Evolutionary conservation across 2,113 vertebrate genomes (phyloP).

Genomic region (Ictidomys tridecemlineatus): DNA sequence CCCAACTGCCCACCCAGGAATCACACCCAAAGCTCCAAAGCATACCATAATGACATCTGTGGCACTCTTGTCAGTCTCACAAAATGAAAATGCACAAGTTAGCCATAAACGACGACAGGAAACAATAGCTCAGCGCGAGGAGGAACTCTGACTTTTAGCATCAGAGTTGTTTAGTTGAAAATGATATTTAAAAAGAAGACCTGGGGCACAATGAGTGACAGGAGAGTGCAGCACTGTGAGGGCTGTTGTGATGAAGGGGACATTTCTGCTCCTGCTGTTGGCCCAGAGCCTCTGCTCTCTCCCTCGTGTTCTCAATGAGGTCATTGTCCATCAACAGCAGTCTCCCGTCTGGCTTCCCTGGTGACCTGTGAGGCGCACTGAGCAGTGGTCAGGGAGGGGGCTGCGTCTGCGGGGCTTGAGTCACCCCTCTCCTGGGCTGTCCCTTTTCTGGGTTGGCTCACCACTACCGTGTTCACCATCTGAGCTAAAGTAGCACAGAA

Average conservation of each 20-base stretch:
- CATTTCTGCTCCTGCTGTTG: rapidly evolving
- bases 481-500: background rate
- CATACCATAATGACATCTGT: background rate
- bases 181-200: background rate
- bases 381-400: background rate
- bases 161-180: background rate
- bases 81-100: background rate
- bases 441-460: background rate
- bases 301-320: rapidly evolving
- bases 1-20: background rate
- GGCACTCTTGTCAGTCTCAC: background rate
- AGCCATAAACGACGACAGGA: background rate
- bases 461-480: background rate
- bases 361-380: background rate
- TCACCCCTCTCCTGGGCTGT: background rate
- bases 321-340: rapidly evolving
- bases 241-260: rapidly evolving
- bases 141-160: background rate
- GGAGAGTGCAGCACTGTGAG: background rate
- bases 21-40: background rate
- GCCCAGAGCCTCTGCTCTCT: rapidly evolving
- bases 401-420: rapidly evolving
- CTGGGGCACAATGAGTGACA: background rate
- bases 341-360: background rate
- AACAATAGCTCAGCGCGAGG: background rate